phyloP scores from a whole-genome alignment of 2,797 vertebrate species.

The Sebastes reedi region DNA sequence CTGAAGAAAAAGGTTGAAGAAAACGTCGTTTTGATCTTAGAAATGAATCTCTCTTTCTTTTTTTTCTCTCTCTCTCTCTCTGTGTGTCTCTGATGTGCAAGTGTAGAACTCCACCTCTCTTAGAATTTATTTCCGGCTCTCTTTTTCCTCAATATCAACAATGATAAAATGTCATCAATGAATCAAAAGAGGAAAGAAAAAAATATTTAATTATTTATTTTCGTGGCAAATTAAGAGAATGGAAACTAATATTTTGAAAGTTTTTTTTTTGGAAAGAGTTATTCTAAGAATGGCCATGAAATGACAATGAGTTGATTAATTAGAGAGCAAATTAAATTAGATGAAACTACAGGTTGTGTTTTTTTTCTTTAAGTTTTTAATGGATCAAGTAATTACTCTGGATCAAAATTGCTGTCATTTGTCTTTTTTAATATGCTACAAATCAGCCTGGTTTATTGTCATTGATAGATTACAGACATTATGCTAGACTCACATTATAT shows the following conservation, averaged over 20 bases:
- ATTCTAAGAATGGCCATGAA: not conserved
- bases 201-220: not conserved
- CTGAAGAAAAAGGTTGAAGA: not conserved
- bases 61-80: not conserved
- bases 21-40: conserved; percentile 40
- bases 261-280: not conserved
- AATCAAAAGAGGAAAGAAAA: not conserved
- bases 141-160: not conserved
- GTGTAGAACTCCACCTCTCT: conserved; percentile 1
- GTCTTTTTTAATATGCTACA: not conserved
- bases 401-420: conserved; percentile 13
- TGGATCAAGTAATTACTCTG: conserved; percentile 21
- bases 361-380: not conserved
- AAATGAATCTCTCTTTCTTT: conserved; percentile 16
- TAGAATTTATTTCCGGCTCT: not conserved
- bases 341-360: not conserved
- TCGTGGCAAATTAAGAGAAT: not conserved
- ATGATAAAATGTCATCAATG: not conserved
- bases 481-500: not conserved
- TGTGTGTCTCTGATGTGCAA: conserved; percentile 7
- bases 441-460: conserved; percentile 7
- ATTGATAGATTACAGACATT: conserved; percentile 21
- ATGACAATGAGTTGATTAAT: not conserved
- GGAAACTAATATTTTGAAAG: not conserved
- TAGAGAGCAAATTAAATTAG: not conserved